Conservation (phyloP, 2,888 invertebrate species). For the Drosophila longiperda region DNA sequence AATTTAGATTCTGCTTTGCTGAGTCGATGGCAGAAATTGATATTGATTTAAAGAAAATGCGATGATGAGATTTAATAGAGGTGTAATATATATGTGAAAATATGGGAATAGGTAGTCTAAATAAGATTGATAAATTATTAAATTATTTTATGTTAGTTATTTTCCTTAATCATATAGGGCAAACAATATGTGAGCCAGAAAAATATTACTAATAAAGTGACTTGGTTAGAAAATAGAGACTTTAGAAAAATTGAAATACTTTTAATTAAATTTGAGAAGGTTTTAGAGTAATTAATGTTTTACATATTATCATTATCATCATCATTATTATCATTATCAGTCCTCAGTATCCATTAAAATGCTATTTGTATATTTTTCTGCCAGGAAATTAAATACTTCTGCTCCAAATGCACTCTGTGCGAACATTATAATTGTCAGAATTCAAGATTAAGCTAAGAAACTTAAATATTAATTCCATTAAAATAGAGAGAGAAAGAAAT, state of each 20-base stretch:
- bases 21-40: not conserved
- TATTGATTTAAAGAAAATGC: not conserved
- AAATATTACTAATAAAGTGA: not conserved
- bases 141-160: not conserved
- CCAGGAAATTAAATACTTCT: not conserved
- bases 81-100: not conserved
- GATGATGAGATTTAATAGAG: not conserved
- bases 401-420: not conserved
- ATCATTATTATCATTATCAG: too few relatives aligned
- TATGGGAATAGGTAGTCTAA: not conserved
- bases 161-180: not conserved
- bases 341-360: not conserved
- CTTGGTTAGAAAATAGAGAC: not conserved
- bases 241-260: not conserved
- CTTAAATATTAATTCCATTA: not conserved
- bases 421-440: not conserved
- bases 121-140: not conserved
- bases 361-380: not conserved
- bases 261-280: not conserved
- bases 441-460: not conserved
- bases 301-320: not conserved
- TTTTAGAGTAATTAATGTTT: not conserved
- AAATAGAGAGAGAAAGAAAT: not conserved
- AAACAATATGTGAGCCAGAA: accelerated
- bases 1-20: not conserved